Evolutionary conservation across 1,140 invertebrate species (phyloP).

Genomic region (Gryon sp.): DNA sequence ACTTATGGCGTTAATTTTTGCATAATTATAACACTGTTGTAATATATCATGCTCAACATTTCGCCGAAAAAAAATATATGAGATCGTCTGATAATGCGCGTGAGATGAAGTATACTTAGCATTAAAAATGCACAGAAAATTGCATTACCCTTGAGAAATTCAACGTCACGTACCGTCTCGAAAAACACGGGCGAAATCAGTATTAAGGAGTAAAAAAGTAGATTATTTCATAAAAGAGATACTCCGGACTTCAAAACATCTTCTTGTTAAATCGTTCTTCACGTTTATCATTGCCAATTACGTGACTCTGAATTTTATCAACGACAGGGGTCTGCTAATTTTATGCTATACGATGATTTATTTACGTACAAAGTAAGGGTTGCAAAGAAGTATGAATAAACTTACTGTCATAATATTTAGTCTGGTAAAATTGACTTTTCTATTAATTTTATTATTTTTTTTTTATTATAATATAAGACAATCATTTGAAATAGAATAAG

Average conservation of each 20-base stretch:
- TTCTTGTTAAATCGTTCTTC: conserved; percentile 36
- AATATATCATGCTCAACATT: too few relatives aligned
- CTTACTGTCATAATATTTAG: too few relatives aligned
- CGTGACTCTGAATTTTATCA: conserved; percentile 30
- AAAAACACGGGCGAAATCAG: neutral
- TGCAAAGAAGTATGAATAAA: too few relatives aligned
- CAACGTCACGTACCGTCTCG: conserved; percentile 29
- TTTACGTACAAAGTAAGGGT: neutral
- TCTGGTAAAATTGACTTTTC: too few relatives aligned
- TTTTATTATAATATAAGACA: too few relatives aligned
- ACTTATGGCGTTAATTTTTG: neutral
- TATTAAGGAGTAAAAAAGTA: neutral
- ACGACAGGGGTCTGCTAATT: conserved; percentile 1
- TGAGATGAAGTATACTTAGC: neutral
- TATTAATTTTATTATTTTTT: too few relatives aligned
- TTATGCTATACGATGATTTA: too few relatives aligned
- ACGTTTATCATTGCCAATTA: conserved; percentile 38
- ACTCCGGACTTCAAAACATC: conserved; percentile 22
- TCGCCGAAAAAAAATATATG: conserved; percentile 10
- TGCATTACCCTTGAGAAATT: conserved; percentile 24
- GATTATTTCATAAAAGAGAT: conserved; percentile 1
- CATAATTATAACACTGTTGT: neutral
- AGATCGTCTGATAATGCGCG: neutral
- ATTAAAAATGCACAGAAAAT: conserved; percentile 23
- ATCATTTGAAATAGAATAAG: too few relatives aligned